These are phyloP conservation scores for Chrosomus eos DNA, from an alignment of 2,797 vertebrate genomes.

Conservation along the genomic window DNA sequence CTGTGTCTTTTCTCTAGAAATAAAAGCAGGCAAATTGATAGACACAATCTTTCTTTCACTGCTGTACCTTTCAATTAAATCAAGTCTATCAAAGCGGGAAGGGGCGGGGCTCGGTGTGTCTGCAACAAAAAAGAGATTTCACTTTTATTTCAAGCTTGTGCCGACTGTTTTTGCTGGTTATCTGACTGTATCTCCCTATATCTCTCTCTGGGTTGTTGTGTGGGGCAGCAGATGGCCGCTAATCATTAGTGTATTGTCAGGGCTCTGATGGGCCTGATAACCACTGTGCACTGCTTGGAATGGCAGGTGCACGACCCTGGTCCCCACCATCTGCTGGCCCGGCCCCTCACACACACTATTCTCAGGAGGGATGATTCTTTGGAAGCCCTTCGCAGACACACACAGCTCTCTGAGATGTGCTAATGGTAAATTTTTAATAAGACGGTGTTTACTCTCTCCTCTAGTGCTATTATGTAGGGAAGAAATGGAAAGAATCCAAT, in stretches of 20 bases:
- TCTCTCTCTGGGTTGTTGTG: conserved; percentile 59
- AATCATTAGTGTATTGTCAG: conserved; percentile 87
- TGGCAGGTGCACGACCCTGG: conserved; percentile 85
- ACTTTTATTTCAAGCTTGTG: conserved; percentile 31
- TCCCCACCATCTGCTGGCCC: conserved; percentile 80
- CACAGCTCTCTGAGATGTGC: conserved; percentile 16
- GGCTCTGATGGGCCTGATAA: conserved; percentile 82
- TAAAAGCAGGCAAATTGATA: conserved; percentile 21
- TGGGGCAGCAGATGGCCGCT: conserved; percentile 83
- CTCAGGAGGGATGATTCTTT: conserved; percentile 30
- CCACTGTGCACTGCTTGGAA: conserved; percentile 78
- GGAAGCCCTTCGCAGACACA: conserved; percentile 6
- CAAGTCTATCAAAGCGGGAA: conserved; percentile 25
- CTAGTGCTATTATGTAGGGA: background rate
- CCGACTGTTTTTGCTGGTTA: conserved; percentile 23
- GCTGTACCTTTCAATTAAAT: conserved; percentile 22
- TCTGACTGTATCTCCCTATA: conserved; percentile 17
- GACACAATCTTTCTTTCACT: conserved; percentile 9
- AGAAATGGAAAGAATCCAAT: conserved; percentile 43
- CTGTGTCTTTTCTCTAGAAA: conserved; percentile 16
- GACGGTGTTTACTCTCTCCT: conserved; percentile 24
- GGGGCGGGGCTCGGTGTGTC: background rate
- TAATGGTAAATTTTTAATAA: conserved; percentile 47
- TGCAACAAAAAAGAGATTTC: conserved; percentile 10
- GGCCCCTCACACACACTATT: conserved; percentile 66